A percentile compares a stretch with the other conserved stretches of the same genome.
Conservation (phyloP, 2,797 vertebrate genomes). For the Antennarius maculatus region DNA sequence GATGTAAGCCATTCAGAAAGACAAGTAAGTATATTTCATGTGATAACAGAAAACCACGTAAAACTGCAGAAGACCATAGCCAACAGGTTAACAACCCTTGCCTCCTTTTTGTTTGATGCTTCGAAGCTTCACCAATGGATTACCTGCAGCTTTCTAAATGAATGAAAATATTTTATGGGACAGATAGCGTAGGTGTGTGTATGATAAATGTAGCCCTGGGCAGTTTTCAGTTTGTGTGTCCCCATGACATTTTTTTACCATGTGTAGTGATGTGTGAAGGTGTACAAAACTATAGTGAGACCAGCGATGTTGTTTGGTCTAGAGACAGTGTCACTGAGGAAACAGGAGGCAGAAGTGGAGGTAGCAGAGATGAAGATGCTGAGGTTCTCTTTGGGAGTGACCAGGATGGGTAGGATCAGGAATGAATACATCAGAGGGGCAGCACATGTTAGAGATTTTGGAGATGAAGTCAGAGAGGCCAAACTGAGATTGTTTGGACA, state of each 20-base stretch:
- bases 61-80: background rate
- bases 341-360: too few species aligned
- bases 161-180: slow-evolving; percentile 40
- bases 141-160: slow-evolving; percentile 29
- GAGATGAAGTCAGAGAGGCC: too few species aligned
- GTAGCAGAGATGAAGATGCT: too few species aligned
- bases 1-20: slow-evolving; percentile 9
- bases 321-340: too few species aligned
- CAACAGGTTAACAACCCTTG: background rate
- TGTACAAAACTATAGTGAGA: too few species aligned
- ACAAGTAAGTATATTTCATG: background rate
- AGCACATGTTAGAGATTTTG: too few species aligned
- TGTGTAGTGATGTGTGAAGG: slow-evolving; percentile 71
- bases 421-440: too few species aligned
- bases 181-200: slow-evolving; percentile 29
- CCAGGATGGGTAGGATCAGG: too few species aligned
- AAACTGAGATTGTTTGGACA: too few species aligned
- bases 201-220: slow-evolving; percentile 48
- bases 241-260: slow-evolving; percentile 72
- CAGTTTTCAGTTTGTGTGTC: slow-evolving; percentile 63
- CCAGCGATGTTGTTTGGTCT: too few species aligned
- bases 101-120: slow-evolving; percentile 29
- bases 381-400: too few species aligned
- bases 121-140: slow-evolving; percentile 15
- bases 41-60: too few species aligned